Evolutionary conservation across 2,797 vertebrate species (phyloP), one percentile per base, ranked within the genome.

Genomic region (Tamandua tetradactyla): DNA sequence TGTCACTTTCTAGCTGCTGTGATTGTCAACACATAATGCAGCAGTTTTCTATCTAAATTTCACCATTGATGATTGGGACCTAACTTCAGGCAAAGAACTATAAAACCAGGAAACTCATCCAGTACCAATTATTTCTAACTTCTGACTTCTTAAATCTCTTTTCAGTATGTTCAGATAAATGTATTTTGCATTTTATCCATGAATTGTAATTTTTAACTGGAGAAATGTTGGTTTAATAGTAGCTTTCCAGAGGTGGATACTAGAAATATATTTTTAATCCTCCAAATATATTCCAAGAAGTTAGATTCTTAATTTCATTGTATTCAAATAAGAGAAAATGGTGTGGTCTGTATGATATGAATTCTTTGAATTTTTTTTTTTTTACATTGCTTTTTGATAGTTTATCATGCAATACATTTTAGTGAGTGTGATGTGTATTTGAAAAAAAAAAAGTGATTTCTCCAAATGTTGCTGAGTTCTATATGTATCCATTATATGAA

Each of bases 301-400:
- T 71, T 89, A 59, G n/a, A 76, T 57, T 89, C n/a, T 15, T 55
- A 57, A 85, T 15, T 88, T 93, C 27, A 71, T 44, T 92, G n/a
- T 20, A 75, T 69, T 59, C 20, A 80, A 66, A 57, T 49, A 11
- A 78, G 32, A 83, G 44, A 55, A 25, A 3, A 30, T 89, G 61
- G 4, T 44, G 25, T 85, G 1, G 1, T 61, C 11, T 35, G 15
- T 74, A 32, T 91, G 40, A 68, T 25, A 64, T 8, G 7, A 62
- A 35, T 89, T 74, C 49, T 88, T 89, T 44, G 84, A 61, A 72
- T 35, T 87, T 85, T 72, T 71, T n/a, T 44, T 52, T 52, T 52
- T 52, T 17, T 52, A 37, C 11, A 82, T 57, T 75, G 9, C 42
- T 84, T 47, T 68, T 44, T 87, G n/a, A 55, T 20, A 55, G 64